These are phyloP conservation scores for Exocentrus adspersus DNA, from an alignment of 2,888 invertebrate genomes.

Conservation along the genomic window DNA sequence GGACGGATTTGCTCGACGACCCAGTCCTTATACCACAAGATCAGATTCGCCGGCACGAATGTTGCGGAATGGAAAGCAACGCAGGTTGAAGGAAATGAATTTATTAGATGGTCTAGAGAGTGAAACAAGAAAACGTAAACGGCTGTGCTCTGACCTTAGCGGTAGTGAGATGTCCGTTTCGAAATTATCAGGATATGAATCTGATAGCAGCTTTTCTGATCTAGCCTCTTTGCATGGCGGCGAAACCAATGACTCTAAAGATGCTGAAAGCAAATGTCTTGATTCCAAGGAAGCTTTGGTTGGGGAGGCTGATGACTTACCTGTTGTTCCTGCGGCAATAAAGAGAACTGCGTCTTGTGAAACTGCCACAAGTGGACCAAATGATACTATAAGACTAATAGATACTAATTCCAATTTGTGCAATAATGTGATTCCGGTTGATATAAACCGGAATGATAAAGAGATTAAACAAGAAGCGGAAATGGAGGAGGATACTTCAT, in stretches of 20 bases:
- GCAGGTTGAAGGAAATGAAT: slow-evolving; percentile 69
- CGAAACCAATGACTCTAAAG: slow-evolving; percentile 50
- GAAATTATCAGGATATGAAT: slow-evolving; percentile 71
- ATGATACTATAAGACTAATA: slow-evolving; percentile 35
- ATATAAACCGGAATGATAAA: slow-evolving; percentile 39
- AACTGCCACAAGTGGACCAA: slow-evolving; percentile 39
- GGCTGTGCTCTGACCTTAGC: slow-evolving; percentile 69
- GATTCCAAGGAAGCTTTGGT: background rate
- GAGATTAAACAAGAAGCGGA: slow-evolving; percentile 29
- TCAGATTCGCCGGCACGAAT: slow-evolving; percentile 70
- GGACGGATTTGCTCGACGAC: slow-evolving; percentile 48
- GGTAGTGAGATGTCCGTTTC: slow-evolving; percentile 71
- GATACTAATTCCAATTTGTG: slow-evolving; percentile 60
- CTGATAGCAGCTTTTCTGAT: slow-evolving; percentile 72
- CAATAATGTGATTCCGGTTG: slow-evolving; percentile 46
- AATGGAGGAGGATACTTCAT: slow-evolving; percentile 10
- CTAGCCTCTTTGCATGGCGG: slow-evolving; percentile 58
- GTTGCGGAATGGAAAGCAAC: slow-evolving; percentile 73
- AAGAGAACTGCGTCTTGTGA: slow-evolving; percentile 41
- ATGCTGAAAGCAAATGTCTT: slow-evolving; percentile 14
- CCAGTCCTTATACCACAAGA: slow-evolving; percentile 71
- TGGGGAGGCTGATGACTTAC: background rate
- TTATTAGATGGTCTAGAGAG: slow-evolving; percentile 70
- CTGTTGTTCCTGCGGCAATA: slow-evolving; percentile 20
- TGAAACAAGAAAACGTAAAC: slow-evolving; percentile 63